phyloP scores from a whole-genome alignment of 2,797 vertebrate species.

The Valencia hispanica region DNA sequence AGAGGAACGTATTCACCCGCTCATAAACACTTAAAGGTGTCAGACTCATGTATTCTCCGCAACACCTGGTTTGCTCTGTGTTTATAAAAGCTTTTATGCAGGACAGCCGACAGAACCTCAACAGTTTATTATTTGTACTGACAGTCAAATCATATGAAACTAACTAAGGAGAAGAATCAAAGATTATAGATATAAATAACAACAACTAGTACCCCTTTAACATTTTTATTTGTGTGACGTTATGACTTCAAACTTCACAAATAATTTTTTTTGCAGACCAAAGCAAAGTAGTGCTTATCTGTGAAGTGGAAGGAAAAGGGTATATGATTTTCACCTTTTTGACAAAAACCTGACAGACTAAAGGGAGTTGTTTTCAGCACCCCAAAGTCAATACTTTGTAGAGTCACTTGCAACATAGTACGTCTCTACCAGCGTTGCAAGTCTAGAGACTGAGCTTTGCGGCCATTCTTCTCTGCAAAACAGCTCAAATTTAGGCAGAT shows the following conservation, averaged over 20 bases:
- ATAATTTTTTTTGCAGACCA: neutral
- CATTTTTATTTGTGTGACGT: neutral
- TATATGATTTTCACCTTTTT: neutral
- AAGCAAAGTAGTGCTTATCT: neutral
- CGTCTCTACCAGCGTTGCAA: neutral
- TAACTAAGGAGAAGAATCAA: neutral
- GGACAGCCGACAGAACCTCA: neutral
- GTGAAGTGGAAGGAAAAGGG: neutral
- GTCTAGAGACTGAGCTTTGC: neutral
- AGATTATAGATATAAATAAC: neutral
- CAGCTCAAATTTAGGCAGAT: neutral
- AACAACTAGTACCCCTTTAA: no score
- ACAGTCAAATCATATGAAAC: slow-evolving; percentile 1
- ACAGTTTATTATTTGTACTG: slow-evolving; percentile 1
- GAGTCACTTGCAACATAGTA: no score
- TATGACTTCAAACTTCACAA: neutral
- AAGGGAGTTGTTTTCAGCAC: neutral
- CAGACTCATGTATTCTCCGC: slow-evolving; percentile 20
- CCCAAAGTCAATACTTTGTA: neutral
- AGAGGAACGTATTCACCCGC: slow-evolving; percentile 15
- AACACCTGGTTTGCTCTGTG: slow-evolving; percentile 8
- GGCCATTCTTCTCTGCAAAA: neutral
- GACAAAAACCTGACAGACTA: neutral
- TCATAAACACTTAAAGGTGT: slow-evolving; percentile 41
- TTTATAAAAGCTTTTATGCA: slow-evolving; percentile 13